Evolutionary conservation across 2,113 vertebrate species (phyloP), one percentile per base, ranked within the genome.

Genomic region (Notarius lentiginosus): DNA sequence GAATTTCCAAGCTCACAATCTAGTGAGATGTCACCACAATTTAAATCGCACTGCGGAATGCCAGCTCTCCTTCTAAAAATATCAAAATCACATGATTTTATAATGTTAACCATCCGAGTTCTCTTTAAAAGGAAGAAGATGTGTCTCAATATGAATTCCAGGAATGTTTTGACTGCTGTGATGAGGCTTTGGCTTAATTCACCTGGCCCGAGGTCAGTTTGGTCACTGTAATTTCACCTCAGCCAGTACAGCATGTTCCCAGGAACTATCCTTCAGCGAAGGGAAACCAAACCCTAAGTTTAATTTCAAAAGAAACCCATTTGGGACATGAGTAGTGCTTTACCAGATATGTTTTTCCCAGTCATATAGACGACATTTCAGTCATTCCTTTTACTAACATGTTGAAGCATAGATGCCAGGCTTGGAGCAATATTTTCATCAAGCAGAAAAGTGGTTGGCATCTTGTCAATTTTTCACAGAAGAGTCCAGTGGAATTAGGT

Each of bases 401-500:
- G 47, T 79, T 82, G 17, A 72, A 84, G 68, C 51, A 79, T 56
- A 20, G 10, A 60, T 68, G 76, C 76, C 82, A 90, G 55, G 7
- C 61, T 82, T 83, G 65, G 85, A 86, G 72, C 79, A 86, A 84
- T 22, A 75, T 84, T 83, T 68, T 87, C 68, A 49, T 84, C 65
- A 66, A 85, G 85, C 65, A 80, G 79, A 65, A 88, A 79, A 76
- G 61, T 84, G 87, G 76, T 89, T 83, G 61, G 27, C 34, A 24
- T 88, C 84, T 81, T 91, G 56, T 68, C 61, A 51, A 90, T 83
- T 82, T 90, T 68, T 84, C 85, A 79, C 63, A 89, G 86, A 91
- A 91, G 91, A 82, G 79, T 86, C n/a, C 73, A 22, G 63, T 22
- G 61, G 90, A 86, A 85, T 81, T 75, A 84, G 47, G 60, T 85